Evolutionary conservation across 2,797 vertebrate genomes (phyloP), one percentile per base, ranked within the genome.

Genomic region (Coregonus suidteri): DNA sequence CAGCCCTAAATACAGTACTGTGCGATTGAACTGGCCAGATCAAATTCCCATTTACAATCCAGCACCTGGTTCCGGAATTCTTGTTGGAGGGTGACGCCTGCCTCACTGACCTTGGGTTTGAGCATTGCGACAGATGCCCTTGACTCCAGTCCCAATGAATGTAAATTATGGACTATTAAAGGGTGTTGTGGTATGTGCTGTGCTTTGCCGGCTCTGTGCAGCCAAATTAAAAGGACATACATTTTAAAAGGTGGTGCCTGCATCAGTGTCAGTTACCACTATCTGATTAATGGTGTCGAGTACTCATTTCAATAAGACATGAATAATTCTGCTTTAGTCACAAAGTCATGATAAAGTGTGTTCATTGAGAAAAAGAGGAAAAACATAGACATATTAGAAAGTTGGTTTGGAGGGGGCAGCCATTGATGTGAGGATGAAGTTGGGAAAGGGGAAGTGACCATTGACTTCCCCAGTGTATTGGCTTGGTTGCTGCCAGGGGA

Each of bases 281-380:
- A 74, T 87, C 88, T 93, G 92, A 93, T 93, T 93, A 94, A 94
- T 92, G 89, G 81, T 75, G 80, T 80, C 68, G 78, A 64, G 31
- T 78, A 83, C 87, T 86, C 79, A 91, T 92, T 93, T 92, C 88
- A 91, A 88, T 92, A 91, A 88, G 65, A 85, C 90, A 93, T 92
- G 91, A 92, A 91, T 92, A 91, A 91, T 93, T 91, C 85, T 84
- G 76, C 87, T 85, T 80, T 71, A 0, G 71, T 80, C 80, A 86
- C 82, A 86, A 85, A 89, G 85, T 83, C 79, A 85, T 86, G 88
- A 92, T 91, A 87, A 88, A 88, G 83, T 88, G 74, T 84, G 83
- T 88, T 88, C 84, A 83, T 77, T 83, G 81, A 82, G 67, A 84
- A 85, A 79, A 82, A 81, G 71, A 78, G 35, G n/a, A 31, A 80